These are phyloP conservation scores for Halichoerus grypus DNA, from an alignment of 2,113 vertebrate species.

Conservation along the genomic window DNA sequence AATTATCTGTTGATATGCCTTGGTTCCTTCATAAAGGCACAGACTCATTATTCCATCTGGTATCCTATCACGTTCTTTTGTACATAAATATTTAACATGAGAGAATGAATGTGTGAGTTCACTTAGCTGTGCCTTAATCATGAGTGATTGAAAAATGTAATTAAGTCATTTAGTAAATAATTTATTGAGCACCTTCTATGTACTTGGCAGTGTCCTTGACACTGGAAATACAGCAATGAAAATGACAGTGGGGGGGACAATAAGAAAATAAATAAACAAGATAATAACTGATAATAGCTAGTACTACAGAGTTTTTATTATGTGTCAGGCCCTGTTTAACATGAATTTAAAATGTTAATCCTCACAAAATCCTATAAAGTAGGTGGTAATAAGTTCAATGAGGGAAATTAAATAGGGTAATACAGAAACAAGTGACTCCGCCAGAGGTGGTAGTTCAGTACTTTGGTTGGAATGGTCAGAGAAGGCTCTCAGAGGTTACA, in stretches of 20 bases:
- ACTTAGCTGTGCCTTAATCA: neutral
- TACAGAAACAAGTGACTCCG: neutral
- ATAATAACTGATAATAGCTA: neutral
- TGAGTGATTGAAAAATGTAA: neutral
- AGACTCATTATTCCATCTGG: conserved; percentile 1
- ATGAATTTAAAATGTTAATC: conserved; percentile 2
- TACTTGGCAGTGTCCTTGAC: neutral
- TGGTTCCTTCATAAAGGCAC: neutral
- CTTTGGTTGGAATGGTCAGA: neutral
- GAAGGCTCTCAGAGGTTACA: neutral
- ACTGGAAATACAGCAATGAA: conserved; percentile 19
- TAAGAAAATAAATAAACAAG: neutral
- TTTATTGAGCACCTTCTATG: neutral
- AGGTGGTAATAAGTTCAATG: neutral
- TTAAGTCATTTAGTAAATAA: conserved; percentile 7
- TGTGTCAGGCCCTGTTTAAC: neutral
- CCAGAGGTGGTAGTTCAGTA: neutral
- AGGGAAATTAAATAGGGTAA: neutral
- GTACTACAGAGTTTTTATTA: neutral
- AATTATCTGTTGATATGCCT: neutral
- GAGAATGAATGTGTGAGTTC: neutral
- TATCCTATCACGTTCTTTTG: neutral
- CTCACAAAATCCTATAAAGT: neutral
- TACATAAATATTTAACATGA: conserved; percentile 7
- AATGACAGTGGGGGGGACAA: neutral